Conservation (phyloP, 2,888 invertebrate species). For the Nephrotoma flavescens region DNA sequence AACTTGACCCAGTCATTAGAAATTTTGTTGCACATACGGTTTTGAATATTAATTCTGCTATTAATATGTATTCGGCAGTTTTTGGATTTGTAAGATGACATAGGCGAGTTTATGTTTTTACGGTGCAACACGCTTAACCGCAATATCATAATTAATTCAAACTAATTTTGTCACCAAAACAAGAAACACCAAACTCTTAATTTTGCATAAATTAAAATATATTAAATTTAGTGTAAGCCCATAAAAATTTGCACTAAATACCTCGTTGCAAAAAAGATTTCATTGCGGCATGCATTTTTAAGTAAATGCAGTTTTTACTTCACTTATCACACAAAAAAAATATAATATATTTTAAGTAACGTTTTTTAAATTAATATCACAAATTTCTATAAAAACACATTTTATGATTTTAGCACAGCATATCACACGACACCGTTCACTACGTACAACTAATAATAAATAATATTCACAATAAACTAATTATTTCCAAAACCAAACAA, state of each 20-base stretch:
- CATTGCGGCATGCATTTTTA: neutral
- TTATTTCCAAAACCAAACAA: neutral
- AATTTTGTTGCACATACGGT: neutral
- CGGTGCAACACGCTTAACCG: too few species aligned
- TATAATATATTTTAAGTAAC: neutral
- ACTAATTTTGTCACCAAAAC: too few species aligned
- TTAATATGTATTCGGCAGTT: neutral
- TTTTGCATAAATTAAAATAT: neutral
- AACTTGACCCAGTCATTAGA: neutral
- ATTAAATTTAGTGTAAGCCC: neutral
- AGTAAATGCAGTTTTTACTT: neutral
- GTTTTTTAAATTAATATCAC: neutral
- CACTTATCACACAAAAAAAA: neutral
- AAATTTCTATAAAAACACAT: neutral
- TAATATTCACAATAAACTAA: neutral
- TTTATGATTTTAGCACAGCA: neutral
- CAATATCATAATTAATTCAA: too few species aligned
- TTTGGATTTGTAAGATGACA: neutral
- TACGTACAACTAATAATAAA: neutral
- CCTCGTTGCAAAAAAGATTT: neutral
- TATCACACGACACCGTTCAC: neutral
- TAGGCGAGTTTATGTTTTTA: too few species aligned
- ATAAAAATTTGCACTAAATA: neutral
- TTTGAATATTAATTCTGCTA: neutral
- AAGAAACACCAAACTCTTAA: neutral